These are phyloP conservation scores for Ecdyonurus torrentis DNA, from an alignment of 2,888 invertebrate species.

Conservation along the genomic window DNA sequence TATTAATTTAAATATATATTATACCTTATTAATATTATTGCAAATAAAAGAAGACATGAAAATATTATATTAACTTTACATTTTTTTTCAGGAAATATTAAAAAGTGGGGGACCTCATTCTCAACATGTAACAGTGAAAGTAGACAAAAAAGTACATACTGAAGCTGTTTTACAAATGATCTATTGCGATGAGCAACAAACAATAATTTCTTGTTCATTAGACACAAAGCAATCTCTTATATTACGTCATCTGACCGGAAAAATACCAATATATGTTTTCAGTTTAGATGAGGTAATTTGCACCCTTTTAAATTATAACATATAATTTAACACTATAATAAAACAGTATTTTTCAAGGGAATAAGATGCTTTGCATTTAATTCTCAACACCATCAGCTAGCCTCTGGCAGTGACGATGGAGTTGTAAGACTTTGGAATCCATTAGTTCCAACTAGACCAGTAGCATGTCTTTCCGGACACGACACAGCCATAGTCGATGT, in stretches of 20 bases:
- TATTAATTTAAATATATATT: no score
- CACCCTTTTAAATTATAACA: no score
- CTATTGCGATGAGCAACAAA: neutral
- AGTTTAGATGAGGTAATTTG: neutral
- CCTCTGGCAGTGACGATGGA: constrained; percentile 38
- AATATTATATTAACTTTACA: no score
- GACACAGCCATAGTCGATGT: constrained; percentile 33
- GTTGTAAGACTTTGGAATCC: constrained; percentile 39
- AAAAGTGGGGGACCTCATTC: neutral
- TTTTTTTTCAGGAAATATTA: neutral
- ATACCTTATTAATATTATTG: no score
- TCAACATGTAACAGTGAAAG: neutral
- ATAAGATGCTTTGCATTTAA: neutral
- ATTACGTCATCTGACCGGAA: neutral
- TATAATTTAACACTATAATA: no score
- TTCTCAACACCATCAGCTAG: constrained; percentile 20
- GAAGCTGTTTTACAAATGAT: neutral
- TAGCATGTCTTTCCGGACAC: constrained; percentile 24
- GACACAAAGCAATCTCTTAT: neutral
- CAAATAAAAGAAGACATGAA: no score
- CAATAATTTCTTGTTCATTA: neutral
- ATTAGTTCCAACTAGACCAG: constrained; percentile 25
- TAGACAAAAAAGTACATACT: neutral
- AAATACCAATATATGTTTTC: neutral
- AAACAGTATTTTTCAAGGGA: neutral